These are phyloP conservation scores for Seriola aureovittata DNA, from an alignment of 2,113 vertebrate genomes.

Conservation along the genomic window DNA sequence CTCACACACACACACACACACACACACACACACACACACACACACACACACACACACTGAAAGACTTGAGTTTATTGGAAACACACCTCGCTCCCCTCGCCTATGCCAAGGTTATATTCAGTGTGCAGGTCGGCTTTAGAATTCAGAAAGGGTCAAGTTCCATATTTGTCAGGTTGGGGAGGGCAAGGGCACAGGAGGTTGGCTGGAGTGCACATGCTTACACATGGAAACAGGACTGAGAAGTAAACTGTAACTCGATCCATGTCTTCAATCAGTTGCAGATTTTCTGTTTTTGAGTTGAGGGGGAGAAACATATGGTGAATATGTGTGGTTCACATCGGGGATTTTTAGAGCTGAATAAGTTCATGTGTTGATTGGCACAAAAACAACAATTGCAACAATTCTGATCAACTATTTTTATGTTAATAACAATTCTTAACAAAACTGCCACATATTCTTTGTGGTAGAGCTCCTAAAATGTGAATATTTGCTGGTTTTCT, in stretches of 20 bases:
- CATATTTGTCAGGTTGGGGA: constrained; percentile 61
- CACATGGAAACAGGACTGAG: constrained; percentile 64
- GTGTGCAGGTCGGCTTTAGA: constrained; percentile 54
- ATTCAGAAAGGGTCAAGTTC: constrained; percentile 77
- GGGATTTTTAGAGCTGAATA: not conserved
- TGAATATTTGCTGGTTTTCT: not conserved
- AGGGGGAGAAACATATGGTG: not conserved
- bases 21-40: constrained; percentile 12
- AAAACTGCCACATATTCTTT: not conserved
- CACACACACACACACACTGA: constrained; percentile 21
- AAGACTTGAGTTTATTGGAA: constrained; percentile 70
- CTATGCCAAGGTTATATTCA: constrained; percentile 66
- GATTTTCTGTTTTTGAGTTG: constrained; percentile 52
- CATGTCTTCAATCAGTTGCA: constrained; percentile 74
- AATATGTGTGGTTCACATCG: not conserved
- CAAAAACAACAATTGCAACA: not conserved
- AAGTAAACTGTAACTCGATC: constrained; percentile 73
- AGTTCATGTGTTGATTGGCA: not conserved
- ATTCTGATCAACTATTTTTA: not conserved
- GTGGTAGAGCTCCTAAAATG: not conserved
- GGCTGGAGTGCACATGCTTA: constrained; percentile 33
- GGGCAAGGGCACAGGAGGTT: constrained; percentile 45
- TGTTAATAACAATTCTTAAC: too few relatives aligned
- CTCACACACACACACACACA: constrained; percentile 18
- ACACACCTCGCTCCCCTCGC: constrained; percentile 49